phyloP scores from a whole-genome alignment of 2,797 vertebrate genomes.

The Scyliorhinus canicula region DNA sequence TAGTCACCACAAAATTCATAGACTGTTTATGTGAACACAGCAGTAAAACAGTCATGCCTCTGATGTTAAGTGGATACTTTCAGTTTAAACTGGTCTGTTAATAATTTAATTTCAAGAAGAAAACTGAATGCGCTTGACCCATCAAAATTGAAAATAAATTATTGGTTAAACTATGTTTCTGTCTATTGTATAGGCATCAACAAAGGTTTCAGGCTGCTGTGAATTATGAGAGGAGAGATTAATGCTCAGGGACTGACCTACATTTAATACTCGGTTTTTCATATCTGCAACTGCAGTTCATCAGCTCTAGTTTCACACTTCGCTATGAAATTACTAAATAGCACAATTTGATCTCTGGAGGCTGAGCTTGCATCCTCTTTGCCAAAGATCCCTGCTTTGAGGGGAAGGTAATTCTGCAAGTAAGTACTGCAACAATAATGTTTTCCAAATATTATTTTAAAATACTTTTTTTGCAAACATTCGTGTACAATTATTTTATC shows the following conservation, averaged over 20 bases:
- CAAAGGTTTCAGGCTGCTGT: not conserved
- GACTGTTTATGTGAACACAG: not conserved
- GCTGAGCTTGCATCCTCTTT: slow-evolving; percentile 19
- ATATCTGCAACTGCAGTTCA: not conserved
- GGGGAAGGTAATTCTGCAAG: not conserved
- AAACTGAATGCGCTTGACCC: not conserved
- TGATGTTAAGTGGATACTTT: not conserved
- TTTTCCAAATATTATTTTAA: not conserved
- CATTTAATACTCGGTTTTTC: slow-evolving; percentile 11
- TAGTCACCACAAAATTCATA: not conserved
- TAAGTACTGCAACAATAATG: not conserved
- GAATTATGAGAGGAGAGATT: slow-evolving; percentile 6
- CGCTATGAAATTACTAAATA: slow-evolving; percentile 34
- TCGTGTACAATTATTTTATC: not conserved
- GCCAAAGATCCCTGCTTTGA: slow-evolving; percentile 11
- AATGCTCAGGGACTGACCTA: slow-evolving; percentile 27
- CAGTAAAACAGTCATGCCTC: not conserved
- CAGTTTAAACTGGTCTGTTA: not conserved
- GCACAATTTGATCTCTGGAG: slow-evolving; percentile 32
- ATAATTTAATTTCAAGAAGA: slow-evolving; percentile 10
- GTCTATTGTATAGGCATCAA: not conserved
- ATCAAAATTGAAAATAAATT: slow-evolving; percentile 16
- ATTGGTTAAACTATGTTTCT: not conserved
- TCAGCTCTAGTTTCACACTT: slow-evolving; percentile 24
- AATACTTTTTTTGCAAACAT: not conserved